Conservation (phyloP, 2,888 invertebrate species). For the Cerceris ruficornis region DNA sequence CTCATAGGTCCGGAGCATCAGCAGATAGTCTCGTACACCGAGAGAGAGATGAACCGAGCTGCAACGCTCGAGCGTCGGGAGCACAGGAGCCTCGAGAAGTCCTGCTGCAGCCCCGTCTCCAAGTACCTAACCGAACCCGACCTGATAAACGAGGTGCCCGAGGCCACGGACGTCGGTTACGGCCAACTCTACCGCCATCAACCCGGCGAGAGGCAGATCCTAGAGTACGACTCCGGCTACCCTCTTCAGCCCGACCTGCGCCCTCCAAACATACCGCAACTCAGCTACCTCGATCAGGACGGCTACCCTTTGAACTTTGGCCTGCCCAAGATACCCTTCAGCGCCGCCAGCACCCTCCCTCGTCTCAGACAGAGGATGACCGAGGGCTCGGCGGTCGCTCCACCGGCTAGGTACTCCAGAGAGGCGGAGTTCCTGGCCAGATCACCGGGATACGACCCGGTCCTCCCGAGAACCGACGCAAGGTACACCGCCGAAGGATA, state of each 20-base stretch:
- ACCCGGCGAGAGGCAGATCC: constrained; percentile 64
- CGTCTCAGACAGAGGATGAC: constrained; percentile 84
- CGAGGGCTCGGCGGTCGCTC: constrained; percentile 83
- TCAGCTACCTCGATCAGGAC: constrained; percentile 87
- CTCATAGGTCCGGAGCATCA: constrained; percentile 82
- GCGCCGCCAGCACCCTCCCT: constrained; percentile 90
- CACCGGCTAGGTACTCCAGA: constrained; percentile 84
- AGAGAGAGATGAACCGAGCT: constrained; percentile 68
- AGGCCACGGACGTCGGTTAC: constrained; percentile 68
- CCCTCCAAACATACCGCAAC: constrained; percentile 69
- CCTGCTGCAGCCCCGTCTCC: constrained; percentile 68
- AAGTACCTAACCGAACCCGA: constrained; percentile 82
- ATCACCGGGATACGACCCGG: constrained; percentile 77
- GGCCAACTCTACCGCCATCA: constrained; percentile 73
- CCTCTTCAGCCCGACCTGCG: constrained; percentile 73
- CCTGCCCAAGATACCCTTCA: constrained; percentile 85
- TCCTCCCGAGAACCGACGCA: constrained; percentile 70
- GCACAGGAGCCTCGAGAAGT: constrained; percentile 64
- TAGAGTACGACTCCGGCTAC: constrained; percentile 76
- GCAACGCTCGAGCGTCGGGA: constrained; percentile 68
- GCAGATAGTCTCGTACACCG: constrained; percentile 79
- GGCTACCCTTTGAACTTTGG: constrained; percentile 92
- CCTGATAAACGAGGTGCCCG: constrained; percentile 80
- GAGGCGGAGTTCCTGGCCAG: constrained; percentile 87
- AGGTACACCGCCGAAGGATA: constrained; percentile 92